These are phyloP conservation scores for Allygus modestus DNA, from an alignment of 2,888 invertebrate genomes.

Conservation along the genomic window DNA sequence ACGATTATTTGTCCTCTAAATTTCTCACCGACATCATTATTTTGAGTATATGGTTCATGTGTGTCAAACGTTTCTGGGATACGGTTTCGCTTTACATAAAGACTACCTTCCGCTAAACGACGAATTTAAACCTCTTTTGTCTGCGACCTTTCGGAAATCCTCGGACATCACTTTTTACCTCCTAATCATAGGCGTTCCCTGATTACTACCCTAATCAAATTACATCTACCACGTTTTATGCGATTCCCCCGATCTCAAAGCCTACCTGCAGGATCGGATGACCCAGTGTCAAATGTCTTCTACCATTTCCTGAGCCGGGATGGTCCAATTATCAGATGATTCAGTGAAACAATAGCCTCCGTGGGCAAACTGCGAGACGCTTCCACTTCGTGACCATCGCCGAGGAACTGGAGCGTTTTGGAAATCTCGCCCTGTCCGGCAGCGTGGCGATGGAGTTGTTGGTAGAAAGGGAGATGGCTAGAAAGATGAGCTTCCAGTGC, in stretches of 20 bases:
- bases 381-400: conserved; percentile 11
- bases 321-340: conserved; percentile 3
- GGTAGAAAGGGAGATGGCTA: conserved; percentile 31
- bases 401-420: conserved; percentile 37
- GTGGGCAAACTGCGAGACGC: background rate
- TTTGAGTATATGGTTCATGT: too few relatives aligned
- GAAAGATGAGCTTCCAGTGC: conserved; percentile 32
- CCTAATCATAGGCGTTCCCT: background rate
- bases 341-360: conserved; percentile 29
- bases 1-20: too few relatives aligned
- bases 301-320: background rate
- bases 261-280: background rate
- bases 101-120: too few relatives aligned
- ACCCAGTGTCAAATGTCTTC: conserved; percentile 22
- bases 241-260: background rate
- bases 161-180: background rate
- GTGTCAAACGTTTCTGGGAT: too few relatives aligned
- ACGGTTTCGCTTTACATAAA: too few relatives aligned
- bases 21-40: too few relatives aligned
- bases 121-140: too few relatives aligned
- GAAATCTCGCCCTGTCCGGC: background rate
- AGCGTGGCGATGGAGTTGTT: background rate
- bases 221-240: background rate
- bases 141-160: too few relatives aligned
- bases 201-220: background rate